phyloP scores from a whole-genome alignment of 2,797 vertebrate genomes.

The Alca torda region DNA sequence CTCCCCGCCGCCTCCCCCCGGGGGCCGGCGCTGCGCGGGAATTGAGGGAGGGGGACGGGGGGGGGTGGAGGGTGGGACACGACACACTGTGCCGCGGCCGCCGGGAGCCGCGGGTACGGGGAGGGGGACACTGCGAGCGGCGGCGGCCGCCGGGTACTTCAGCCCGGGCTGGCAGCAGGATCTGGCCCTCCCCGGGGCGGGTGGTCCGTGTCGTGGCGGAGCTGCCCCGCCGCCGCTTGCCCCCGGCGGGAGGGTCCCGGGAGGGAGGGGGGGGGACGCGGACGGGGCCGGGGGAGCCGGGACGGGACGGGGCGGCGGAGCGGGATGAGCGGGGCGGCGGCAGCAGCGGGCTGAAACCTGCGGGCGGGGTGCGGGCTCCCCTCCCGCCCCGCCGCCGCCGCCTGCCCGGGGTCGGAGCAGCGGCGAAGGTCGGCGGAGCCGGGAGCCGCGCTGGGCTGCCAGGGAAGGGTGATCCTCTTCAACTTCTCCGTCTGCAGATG shows the following conservation, averaged over 20 bases:
- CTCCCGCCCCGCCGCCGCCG: neutral
- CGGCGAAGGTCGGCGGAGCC: neutral
- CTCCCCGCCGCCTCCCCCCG: neutral
- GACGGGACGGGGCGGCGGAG: neutral
- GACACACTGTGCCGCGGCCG: neutral
- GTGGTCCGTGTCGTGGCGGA: neutral
- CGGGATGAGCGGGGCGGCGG: neutral
- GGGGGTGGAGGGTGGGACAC: neutral
- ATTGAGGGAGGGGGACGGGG: neutral
- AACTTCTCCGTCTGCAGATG: constrained; percentile 57
- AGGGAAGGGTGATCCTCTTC: constrained; percentile 24
- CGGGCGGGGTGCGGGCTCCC: neutral
- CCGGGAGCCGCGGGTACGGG: neutral
- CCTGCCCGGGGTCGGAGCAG: neutral
- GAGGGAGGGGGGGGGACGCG: neutral
- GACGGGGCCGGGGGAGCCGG: neutral
- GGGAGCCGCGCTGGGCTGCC: neutral
- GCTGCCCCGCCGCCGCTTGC: neutral
- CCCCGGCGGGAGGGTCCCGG: neutral
- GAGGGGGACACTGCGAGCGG: neutral
- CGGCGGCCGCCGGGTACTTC: neutral
- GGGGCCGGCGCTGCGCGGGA: neutral
- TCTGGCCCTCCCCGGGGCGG: neutral
- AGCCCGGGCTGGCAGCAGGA: neutral
- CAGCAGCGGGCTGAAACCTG: neutral